Percentiles rank a stretch among this genome's conserved stretches.
phyloP scores from a whole-genome alignment of 2,113 vertebrate genomes.

The Etheostoma cragini region DNA sequence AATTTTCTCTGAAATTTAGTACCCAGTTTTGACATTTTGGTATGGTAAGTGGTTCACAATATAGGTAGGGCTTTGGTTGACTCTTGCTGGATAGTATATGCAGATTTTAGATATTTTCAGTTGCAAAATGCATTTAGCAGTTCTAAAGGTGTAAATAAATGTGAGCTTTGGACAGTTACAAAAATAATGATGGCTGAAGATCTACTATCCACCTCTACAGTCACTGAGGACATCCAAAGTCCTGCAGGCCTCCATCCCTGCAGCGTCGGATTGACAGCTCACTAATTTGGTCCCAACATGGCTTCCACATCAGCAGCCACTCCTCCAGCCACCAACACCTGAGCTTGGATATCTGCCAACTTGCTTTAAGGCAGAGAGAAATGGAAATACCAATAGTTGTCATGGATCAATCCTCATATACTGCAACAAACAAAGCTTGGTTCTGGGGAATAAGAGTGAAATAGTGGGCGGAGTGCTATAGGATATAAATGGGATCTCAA shows the following conservation, averaged over 20 bases:
- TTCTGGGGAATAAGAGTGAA: neutral
- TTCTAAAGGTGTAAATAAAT: no score
- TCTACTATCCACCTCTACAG: no score
- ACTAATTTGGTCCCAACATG: neutral
- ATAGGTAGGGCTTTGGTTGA: no score
- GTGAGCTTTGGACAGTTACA: no score
- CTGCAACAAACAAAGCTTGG: neutral
- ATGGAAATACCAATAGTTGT: neutral
- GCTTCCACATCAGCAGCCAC: neutral
- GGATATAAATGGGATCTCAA: neutral
- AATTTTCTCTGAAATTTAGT: no score
- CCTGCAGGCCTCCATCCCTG: neutral
- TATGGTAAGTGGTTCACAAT: no score
- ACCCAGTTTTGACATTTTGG: no score
- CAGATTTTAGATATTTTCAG: no score
- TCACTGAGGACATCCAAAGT: neutral
- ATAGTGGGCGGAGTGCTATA: neutral
- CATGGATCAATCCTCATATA: neutral
- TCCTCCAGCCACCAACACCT: neutral
- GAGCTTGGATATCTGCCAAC: neutral
- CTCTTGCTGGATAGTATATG: no score
- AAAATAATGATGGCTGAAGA: no score
- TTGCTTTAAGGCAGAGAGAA: neutral
- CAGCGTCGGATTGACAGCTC: neutral
- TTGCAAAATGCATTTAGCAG: no score